Evolutionary conservation across 2,888 invertebrate genomes (phyloP), one percentile per base, ranked within the genome.

Genomic region (Dioctria rufipes): DNA sequence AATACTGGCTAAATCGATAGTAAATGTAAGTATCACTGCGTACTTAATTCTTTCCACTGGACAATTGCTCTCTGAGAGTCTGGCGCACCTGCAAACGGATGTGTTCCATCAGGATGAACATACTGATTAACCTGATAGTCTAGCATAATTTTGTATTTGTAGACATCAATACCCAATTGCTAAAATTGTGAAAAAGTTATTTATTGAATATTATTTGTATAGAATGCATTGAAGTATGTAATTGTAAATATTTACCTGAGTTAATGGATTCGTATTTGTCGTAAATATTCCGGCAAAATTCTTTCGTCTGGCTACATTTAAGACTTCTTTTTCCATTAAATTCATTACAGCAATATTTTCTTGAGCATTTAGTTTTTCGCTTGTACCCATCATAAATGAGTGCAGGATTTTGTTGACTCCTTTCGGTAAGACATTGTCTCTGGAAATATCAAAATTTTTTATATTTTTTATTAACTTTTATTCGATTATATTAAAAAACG

Each of bases 371-470:
- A 96, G 88, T 0, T 90, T 88, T 9, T 92, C 90, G 82, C 92
- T 92, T 0, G 95, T 96, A 2, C 94, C 95, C 95, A 96, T 95
- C 96, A 96, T 96, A 87, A 95, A 96, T 1, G 94, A 93, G 86
- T 96, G 96, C 0, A 96, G 90, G 63, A 96, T 92, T 84, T 92
- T 90, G n/a, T 93, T 93, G 83, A 91, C 89, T 25, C 93, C 94
- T 84, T 91, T 89, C 0, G 94, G 93, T 77, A 94, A 87, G 85
- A 91, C 90, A 58, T 88, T 89, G 66, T 93, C 92, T 83, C 93
- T 91, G 83, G 13, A 83, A 83, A 11, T 4, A 25, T 25, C 42
- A 58, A 46, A 46, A n/a, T 49, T 49, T 25, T 9, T 51, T 43
- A 49, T 25, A 5, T 78, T 54, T 4, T 11, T 37, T 77, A 9